phyloP scores from a whole-genome alignment of 2,797 vertebrate genomes.

The Cyclopterus lumpus region DNA sequence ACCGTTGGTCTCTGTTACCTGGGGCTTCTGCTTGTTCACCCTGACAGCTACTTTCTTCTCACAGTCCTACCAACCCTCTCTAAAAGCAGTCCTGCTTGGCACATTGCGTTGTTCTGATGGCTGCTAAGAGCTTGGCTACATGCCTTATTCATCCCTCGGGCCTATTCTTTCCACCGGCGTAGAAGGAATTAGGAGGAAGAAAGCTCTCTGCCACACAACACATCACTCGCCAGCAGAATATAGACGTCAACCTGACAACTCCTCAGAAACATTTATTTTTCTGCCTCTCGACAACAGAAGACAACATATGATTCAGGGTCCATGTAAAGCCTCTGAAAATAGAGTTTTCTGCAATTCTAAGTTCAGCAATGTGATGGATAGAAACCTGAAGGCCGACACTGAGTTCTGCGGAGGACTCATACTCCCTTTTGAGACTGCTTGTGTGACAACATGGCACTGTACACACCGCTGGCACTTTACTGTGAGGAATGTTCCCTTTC shows the following conservation, averaged over 20 bases:
- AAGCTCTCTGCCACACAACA: constrained; percentile 38
- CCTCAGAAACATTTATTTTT: neutral
- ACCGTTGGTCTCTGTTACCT: constrained; percentile 51
- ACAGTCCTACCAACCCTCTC: constrained; percentile 26
- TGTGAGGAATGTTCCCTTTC: neutral
- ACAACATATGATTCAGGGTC: neutral
- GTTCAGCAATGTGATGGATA: neutral
- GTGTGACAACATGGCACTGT: constrained; percentile 24
- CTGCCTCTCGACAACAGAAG: neutral
- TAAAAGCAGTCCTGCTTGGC: constrained; percentile 62
- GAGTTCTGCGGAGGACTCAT: neutral
- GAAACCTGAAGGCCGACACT: neutral
- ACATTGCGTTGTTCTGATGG: constrained; percentile 57
- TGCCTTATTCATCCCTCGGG: constrained; percentile 79
- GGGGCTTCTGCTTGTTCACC: constrained; percentile 45
- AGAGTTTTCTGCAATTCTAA: neutral
- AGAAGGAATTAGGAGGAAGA: constrained; percentile 43
- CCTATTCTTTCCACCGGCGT: constrained; percentile 53
- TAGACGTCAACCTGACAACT: constrained; percentile 42
- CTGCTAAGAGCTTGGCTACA: constrained; percentile 71
- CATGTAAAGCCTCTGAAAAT: neutral
- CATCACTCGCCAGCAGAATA: constrained; percentile 28
- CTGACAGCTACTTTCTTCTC: constrained; percentile 47
- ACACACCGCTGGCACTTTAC: neutral
- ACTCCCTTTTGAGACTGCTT: neutral